phyloP scores from a whole-genome alignment of 2,113 vertebrate species.

The Oreocharis arfaki region DNA sequence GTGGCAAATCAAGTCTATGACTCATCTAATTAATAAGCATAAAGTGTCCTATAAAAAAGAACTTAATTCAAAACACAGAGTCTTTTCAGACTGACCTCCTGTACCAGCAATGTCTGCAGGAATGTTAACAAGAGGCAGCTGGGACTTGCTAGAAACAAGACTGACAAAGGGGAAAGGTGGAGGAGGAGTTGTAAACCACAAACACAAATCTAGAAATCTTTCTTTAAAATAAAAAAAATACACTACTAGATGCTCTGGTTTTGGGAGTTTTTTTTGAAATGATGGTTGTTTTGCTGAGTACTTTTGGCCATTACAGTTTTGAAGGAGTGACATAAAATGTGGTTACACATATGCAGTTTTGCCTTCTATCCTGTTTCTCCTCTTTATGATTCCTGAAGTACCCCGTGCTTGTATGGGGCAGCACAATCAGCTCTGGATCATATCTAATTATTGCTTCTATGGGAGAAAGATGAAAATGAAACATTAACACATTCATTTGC shows the following conservation, averaged over 20 bases:
- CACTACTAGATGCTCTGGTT: too few relatives aligned
- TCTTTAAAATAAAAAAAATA: not conserved
- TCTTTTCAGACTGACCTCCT: not conserved
- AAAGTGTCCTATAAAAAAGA: not conserved
- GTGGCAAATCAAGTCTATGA: not conserved
- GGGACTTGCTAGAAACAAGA: not conserved
- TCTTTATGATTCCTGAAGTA: not conserved
- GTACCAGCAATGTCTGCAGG: not conserved
- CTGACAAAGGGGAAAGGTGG: not conserved
- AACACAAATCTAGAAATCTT: not conserved
- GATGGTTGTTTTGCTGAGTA: not conserved
- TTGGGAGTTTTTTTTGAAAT: too few relatives aligned
- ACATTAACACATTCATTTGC: not conserved
- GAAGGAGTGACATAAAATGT: not conserved
- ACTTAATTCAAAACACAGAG: not conserved
- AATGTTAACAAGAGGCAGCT: not conserved
- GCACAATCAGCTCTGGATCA: not conserved
- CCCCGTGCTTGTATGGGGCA: not conserved
- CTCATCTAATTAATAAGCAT: constrained; percentile 3
- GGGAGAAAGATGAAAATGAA: not conserved
- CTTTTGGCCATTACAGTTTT: not conserved
- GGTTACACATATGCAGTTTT: not conserved
- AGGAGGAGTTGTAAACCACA: not conserved
- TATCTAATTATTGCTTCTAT: not conserved
- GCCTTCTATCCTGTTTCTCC: not conserved